Percentiles rank a stretch among this genome's conserved stretches.
Conservation (phyloP, 2,797 vertebrate species). For the Ambastaia sidthimunki region DNA sequence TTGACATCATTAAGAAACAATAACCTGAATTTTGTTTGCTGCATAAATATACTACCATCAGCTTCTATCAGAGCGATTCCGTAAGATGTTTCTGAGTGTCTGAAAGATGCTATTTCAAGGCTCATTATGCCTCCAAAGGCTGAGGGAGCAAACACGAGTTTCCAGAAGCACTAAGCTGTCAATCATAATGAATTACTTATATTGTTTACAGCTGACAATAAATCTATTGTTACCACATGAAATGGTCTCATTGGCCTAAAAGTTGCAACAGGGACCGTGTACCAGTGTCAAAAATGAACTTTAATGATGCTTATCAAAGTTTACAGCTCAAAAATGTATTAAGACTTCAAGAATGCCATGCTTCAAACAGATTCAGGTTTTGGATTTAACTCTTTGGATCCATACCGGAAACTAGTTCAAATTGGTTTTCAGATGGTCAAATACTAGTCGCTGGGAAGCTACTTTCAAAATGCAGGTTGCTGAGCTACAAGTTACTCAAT, state of each 20-base stretch:
- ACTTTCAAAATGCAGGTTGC: background rate
- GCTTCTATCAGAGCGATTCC: conserved; percentile 31
- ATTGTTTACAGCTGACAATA: conserved; percentile 47
- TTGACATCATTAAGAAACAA: conserved; percentile 20
- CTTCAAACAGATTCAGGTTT: conserved; percentile 10
- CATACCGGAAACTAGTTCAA: background rate
- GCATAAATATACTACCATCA: conserved; percentile 47
- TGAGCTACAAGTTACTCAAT: too few relatives aligned
- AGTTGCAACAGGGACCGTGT: conserved; percentile 38
- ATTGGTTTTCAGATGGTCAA: background rate
- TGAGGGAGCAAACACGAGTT: conserved; percentile 52
- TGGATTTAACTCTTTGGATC: background rate
- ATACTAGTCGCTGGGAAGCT: background rate
- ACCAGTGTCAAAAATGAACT: conserved; percentile 6
- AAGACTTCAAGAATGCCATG: conserved; percentile 10
- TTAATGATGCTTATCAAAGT: conserved; percentile 36
- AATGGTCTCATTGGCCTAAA: conserved; percentile 41
- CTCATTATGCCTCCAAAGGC: conserved; percentile 59
- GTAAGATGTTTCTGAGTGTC: conserved; percentile 51
- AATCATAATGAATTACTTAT: conserved; percentile 56
- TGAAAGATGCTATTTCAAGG: conserved; percentile 58
- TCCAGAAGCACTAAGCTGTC: conserved; percentile 56
- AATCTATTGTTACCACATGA: conserved; percentile 37
- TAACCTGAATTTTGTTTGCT: conserved; percentile 48
- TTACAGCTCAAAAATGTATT: conserved; percentile 8